Conservation (phyloP, 2,113 vertebrate genomes). For the Dicrurus megarhynchus region DNA sequence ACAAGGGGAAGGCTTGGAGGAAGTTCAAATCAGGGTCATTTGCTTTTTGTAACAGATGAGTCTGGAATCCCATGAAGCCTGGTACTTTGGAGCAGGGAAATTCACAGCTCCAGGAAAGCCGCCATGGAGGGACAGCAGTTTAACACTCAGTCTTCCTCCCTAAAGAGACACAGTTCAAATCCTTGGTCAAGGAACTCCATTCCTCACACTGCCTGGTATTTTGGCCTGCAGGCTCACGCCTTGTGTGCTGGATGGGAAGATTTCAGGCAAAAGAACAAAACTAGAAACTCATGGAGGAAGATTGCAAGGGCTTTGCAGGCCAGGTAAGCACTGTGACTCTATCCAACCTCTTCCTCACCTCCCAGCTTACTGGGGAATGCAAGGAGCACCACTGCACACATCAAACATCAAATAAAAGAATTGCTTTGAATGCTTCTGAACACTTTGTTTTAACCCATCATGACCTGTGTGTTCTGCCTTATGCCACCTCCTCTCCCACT, state of each 20-base stretch:
- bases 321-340: not conserved
- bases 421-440: not conserved
- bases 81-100: not conserved
- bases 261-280: not conserved
- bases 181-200: not conserved
- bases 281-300: not conserved
- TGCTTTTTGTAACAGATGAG: not conserved
- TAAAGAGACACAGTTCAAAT: not conserved
- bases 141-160: not conserved
- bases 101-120: not conserved
- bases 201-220: not conserved
- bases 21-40: slow-evolving; percentile 41
- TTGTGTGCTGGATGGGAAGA: not conserved
- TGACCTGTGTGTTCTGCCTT: not conserved
- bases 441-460: not conserved
- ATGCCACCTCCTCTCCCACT: not conserved
- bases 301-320: not conserved
- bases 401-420: not conserved
- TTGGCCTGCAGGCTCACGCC: not conserved
- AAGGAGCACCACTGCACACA: not conserved
- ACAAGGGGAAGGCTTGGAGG: not conserved
- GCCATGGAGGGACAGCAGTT: not conserved
- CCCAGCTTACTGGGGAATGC: not conserved
- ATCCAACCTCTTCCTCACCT: not conserved
- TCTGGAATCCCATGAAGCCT: not conserved